Conservation (phyloP, 2,888 invertebrate species). For the Apeira syringaria region DNA sequence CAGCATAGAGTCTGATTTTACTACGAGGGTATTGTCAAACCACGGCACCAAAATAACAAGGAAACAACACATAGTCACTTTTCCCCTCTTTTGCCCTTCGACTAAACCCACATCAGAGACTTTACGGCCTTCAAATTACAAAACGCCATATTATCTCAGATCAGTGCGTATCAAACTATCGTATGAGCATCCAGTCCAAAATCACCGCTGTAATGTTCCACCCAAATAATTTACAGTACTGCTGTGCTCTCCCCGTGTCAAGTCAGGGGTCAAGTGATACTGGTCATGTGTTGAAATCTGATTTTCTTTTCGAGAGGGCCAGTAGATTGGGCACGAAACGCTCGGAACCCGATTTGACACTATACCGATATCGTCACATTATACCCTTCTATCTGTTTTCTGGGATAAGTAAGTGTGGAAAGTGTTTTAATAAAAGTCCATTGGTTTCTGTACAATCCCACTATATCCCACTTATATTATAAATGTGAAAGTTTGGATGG, state of each 20-base stretch:
- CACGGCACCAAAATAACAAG: constrained; percentile 3
- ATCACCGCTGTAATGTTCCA: constrained; percentile 3
- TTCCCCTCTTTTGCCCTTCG: constrained; percentile 2
- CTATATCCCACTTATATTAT: too few species aligned
- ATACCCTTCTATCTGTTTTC: constrained; percentile 50
- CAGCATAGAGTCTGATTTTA: too few species aligned
- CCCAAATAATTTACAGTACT: constrained; percentile 12
- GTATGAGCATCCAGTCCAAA: constrained; percentile 4
- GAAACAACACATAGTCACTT: constrained; percentile 1
- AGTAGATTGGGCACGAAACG: constrained; percentile 64
- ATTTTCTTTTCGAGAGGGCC: constrained; percentile 58
- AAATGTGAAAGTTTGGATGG: too few species aligned
- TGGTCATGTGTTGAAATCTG: constrained; percentile 44
- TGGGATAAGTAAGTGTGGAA: constrained; percentile 38
- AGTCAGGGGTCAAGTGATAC: constrained; percentile 35
- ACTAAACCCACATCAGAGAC: constrained; percentile 6
- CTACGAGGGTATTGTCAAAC: too few species aligned
- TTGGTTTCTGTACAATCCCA: too few species aligned
- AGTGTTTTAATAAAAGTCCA: constrained; percentile 37
- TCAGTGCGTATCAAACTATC: constrained; percentile 13
- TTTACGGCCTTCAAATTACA: constrained; percentile 22
- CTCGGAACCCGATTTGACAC: constrained; percentile 68
- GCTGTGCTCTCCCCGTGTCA: constrained; percentile 18
- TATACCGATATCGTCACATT: constrained; percentile 62
- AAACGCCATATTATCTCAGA: constrained; percentile 25